Evolutionary conservation across 92 coral and sea anemone genomes (phyloP).

Genomic region (Parazoanthus darwini): DNA sequence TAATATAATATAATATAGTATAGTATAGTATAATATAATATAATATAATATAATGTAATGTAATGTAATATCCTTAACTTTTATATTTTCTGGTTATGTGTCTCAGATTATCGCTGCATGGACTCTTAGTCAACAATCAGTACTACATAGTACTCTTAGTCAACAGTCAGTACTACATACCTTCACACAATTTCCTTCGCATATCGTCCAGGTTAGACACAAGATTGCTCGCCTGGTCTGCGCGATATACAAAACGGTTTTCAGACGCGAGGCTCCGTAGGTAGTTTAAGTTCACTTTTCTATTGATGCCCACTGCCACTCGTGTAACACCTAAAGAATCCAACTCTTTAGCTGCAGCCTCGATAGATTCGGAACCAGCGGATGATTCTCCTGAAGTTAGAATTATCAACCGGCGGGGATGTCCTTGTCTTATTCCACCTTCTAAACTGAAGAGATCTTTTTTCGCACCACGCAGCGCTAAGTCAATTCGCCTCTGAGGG

Average conservation of each 20-base stretch:
- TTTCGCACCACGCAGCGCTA: slow-evolving; percentile 54
- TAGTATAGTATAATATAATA: too few species aligned
- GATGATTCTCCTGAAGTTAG: slow-evolving; percentile 65
- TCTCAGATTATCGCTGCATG: too few species aligned
- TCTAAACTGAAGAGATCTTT: slow-evolving; percentile 59
- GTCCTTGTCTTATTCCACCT: slow-evolving; percentile 63
- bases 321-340: slow-evolving; percentile 53
- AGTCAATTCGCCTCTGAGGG: slow-evolving; percentile 51
- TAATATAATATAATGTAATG: too few species aligned
- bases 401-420: slow-evolving; percentile 58
- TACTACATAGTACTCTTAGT: too few species aligned
- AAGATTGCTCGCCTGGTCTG: slow-evolving; percentile 51
- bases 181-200: slow-evolving; percentile 29
- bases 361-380: slow-evolving; percentile 47
- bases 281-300: slow-evolving; percentile 48
- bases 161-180: not conserved
- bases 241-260: slow-evolving; percentile 52
- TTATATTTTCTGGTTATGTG: too few species aligned
- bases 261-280: slow-evolving; percentile 57
- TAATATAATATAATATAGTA: too few species aligned
- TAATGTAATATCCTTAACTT: too few species aligned
- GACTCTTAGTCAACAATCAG: too few species aligned
- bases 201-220: not conserved
- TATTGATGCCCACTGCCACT: slow-evolving; percentile 64
- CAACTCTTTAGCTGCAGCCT: slow-evolving; percentile 57